Evolutionary conservation across 1,140 invertebrate species (phyloP).

Genomic region (Drosophila asahinai): DNA sequence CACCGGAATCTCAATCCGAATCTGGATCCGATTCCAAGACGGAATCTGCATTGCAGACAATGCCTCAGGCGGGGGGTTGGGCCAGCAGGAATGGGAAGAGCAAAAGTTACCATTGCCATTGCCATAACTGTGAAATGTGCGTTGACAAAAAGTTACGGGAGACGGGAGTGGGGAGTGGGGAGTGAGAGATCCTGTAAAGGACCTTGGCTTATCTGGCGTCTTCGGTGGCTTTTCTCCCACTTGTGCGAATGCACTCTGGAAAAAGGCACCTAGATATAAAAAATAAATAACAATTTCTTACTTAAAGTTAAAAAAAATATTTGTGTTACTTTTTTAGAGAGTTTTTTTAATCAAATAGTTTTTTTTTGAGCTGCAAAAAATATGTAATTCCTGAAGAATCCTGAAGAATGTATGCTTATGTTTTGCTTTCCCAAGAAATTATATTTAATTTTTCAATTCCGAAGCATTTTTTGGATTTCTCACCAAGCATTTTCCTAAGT

Average conservation of each 20-base stretch:
- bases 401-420: background rate
- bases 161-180: background rate
- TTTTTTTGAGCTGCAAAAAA: background rate
- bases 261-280: too few species aligned
- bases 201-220: slow-evolving; percentile 64
- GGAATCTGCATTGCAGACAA: slow-evolving; percentile 65
- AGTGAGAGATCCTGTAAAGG: slow-evolving; percentile 17
- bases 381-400: background rate
- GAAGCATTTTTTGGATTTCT: background rate
- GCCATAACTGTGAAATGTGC: slow-evolving; percentile 80
- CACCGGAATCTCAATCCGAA: slow-evolving; percentile 67
- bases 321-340: too few species aligned
- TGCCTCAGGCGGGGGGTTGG: slow-evolving; percentile 17
- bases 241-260: slow-evolving; percentile 3
- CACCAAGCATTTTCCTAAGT: background rate
- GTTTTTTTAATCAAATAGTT: too few species aligned
- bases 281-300: too few species aligned
- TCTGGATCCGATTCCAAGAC: slow-evolving; percentile 61
- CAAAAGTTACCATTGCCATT: slow-evolving; percentile 73
- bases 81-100: slow-evolving; percentile 41
- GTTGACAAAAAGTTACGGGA: slow-evolving; percentile 73
- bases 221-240: slow-evolving; percentile 48
- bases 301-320: too few species aligned
- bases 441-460: background rate
- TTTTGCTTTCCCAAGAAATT: background rate